Conservation (phyloP, 2,888 invertebrate genomes). For the Lobophora halterata region DNA sequence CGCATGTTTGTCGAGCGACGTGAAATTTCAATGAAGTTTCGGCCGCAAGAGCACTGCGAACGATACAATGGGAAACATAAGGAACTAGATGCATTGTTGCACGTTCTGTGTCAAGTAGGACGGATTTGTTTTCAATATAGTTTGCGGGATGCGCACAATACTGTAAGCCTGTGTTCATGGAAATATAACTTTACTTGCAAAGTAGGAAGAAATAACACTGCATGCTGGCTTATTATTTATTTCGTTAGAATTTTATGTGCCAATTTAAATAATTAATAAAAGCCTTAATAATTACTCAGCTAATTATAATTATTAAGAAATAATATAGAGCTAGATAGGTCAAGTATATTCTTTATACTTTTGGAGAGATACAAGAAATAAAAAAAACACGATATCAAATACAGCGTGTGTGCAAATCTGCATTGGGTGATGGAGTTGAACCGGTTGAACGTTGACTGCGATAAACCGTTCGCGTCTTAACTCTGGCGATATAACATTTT, state of each 20-base stretch:
- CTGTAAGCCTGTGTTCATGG: too few species aligned
- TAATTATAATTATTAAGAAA: too few species aligned
- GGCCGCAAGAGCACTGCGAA: slow-evolving; percentile 36
- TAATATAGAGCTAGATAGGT: too few species aligned
- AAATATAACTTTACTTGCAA: slow-evolving; percentile 9
- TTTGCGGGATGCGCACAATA: slow-evolving; percentile 11
- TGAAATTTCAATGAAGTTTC: slow-evolving; percentile 64
- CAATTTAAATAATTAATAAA: too few species aligned
- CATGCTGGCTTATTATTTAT: too few species aligned
- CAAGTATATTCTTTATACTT: too few species aligned
- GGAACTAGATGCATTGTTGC: slow-evolving; percentile 28
- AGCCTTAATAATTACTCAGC: too few species aligned
- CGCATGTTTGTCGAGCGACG: slow-evolving; percentile 43
- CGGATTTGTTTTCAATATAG: slow-evolving; percentile 26
- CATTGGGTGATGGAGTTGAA: slow-evolving; percentile 23
- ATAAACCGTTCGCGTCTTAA: slow-evolving; percentile 44
- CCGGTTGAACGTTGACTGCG: slow-evolving; percentile 26
- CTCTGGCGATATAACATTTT: slow-evolving; percentile 59
- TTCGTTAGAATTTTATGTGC: too few species aligned
- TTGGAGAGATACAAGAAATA: too few species aligned
- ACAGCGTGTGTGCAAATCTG: slow-evolving; percentile 16
- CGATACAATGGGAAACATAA: slow-evolving; percentile 31
- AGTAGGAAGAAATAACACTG: too few species aligned
- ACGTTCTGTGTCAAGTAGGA: slow-evolving; percentile 21
- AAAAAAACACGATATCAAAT: slow-evolving; percentile 1